phyloP scores from a whole-genome alignment of 2,797 vertebrate genomes.

The Florisuga fusca region DNA sequence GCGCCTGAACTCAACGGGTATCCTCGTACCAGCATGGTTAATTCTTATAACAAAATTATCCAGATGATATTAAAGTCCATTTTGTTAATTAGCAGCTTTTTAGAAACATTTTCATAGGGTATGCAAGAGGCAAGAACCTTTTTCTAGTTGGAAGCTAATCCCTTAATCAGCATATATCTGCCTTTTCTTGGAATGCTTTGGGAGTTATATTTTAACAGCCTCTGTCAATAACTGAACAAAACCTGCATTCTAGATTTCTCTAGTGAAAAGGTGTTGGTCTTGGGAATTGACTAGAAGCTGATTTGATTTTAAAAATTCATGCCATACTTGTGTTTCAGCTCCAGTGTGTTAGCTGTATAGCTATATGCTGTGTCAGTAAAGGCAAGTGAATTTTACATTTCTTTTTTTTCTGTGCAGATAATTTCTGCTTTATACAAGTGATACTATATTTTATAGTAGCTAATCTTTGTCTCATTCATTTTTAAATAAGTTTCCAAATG shows the following conservation, averaged over 20 bases:
- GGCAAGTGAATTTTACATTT: background rate
- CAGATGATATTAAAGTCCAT: background rate
- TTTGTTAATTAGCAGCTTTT: background rate
- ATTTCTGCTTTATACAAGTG: background rate
- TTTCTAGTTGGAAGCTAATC: background rate
- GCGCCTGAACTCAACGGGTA: background rate
- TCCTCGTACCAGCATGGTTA: background rate
- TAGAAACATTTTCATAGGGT: background rate
- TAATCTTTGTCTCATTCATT: slow-evolving; percentile 56
- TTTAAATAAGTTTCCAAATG: slow-evolving; percentile 49
- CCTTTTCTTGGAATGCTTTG: background rate
- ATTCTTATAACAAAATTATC: background rate
- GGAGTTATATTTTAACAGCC: background rate
- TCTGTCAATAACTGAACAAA: background rate
- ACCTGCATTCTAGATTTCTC: background rate
- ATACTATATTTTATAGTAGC: background rate
- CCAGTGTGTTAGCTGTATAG: background rate
- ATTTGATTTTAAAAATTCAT: background rate
- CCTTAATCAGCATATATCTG: background rate
- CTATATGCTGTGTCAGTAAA: background rate
- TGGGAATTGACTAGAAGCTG: background rate
- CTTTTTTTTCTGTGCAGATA: background rate
- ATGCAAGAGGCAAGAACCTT: background rate
- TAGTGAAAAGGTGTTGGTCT: background rate
- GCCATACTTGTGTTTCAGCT: background rate